Conservation (phyloP, 2,113 vertebrate genomes). For the Forbesichthys papilliferus region DNA sequence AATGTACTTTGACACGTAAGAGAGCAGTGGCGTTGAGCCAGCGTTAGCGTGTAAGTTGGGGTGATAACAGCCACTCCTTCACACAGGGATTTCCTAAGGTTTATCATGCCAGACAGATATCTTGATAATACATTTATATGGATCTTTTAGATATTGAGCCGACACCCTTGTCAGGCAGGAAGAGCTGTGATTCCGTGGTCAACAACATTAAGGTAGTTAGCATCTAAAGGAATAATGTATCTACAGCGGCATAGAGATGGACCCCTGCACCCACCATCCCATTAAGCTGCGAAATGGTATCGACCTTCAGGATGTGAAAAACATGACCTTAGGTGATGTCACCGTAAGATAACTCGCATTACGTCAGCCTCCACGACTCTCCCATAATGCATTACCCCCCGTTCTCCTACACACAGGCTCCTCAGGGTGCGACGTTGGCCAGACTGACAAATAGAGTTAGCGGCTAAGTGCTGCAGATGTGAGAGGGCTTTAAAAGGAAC, state of each 20-base stretch:
- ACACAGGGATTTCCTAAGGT: too few species aligned
- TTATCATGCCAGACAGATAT: too few species aligned
- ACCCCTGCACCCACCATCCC: slow-evolving; percentile 29
- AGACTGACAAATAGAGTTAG: neutral
- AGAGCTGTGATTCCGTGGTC: slow-evolving; percentile 14
- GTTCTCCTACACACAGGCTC: slow-evolving; percentile 25
- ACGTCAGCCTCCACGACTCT: slow-evolving; percentile 31
- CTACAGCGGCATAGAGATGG: slow-evolving; percentile 32
- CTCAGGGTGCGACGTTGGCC: slow-evolving; percentile 23
- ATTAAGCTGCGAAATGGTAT: slow-evolving; percentile 24
- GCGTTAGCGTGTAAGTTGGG: neutral
- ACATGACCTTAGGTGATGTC: slow-evolving; percentile 33
- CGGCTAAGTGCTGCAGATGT: too few species aligned
- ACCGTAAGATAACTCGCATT: slow-evolving; percentile 37
- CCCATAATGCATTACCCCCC: slow-evolving; percentile 21
- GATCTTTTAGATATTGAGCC: slow-evolving; percentile 22
- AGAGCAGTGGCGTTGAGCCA: neutral
- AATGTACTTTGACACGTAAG: too few species aligned
- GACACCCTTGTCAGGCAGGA: slow-evolving; percentile 10
- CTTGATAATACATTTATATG: slow-evolving; percentile 6
- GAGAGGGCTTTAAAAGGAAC: slow-evolving; percentile 13
- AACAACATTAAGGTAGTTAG: slow-evolving; percentile 7
- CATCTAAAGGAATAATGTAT: slow-evolving; percentile 19
- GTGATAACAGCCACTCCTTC: too few species aligned
- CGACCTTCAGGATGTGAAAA: slow-evolving; percentile 42